Evolutionary conservation across 2,888 invertebrate genomes (phyloP), one percentile per base, ranked within the genome.

Genomic region (Erpobdella octoculata): DNA sequence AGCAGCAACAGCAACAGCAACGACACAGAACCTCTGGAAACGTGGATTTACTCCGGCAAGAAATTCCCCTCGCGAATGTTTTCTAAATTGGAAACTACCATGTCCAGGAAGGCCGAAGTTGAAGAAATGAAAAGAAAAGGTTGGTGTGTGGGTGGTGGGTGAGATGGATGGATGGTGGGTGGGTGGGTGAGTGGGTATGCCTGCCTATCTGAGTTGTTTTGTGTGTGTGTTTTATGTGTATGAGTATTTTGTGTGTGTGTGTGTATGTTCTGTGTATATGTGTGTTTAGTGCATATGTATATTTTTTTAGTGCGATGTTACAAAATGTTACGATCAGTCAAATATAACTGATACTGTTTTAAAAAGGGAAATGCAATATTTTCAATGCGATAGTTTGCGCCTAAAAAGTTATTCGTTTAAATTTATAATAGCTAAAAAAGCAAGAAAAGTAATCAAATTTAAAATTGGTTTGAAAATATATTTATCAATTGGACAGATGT

Each of bases 91-190:
- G 62, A 62, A 35, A 62, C 62, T 5, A 62, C 62, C 2, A 62
- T 62, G 62, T n/a, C 33, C 5, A 62, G 62, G 62, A 62, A 33
- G 31, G 62, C 62, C 6, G 12, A 33, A 35, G 62, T 31, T 33
- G 62, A 62, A 31, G 62, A 62, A 62, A 35, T 35, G 33, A 62
- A n/a, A 12, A 62, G 12, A n/a, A 62, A 35, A 12, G 31, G 62
- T n/a, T 6, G 53, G 28, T n/a, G 53, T 21, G 28, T n/a, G n/a
- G 53, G 28, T 8, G 53, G 53, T 6, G 5, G 53, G 18, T 25
- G 9, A 9, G n/a, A 12, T n/a, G 21, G 53, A 53, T 9, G 53
- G 53, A 53, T n/a, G 18, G 53, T 9, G 5, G 31, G 31, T 62
- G 33, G 62, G n/a, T 4, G 5, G 12, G 31, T 31, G 62, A n/a